Base-by-base conservation (phyloP, 2,113 vertebrate genomes). In the Rostratula benghalensis region DNA sequence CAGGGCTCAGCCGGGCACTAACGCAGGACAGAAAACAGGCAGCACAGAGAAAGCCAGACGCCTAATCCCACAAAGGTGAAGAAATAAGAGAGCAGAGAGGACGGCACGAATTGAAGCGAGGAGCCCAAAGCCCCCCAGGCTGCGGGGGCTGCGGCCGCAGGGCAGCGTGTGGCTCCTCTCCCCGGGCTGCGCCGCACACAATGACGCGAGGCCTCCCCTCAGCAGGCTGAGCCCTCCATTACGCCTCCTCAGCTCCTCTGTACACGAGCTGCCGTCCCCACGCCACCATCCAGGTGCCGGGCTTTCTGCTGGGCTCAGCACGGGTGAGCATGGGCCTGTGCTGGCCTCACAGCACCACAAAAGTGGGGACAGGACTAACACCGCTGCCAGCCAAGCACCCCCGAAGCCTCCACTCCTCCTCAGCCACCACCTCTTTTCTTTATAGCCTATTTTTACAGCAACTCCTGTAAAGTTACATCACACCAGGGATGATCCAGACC, bases 401-500 rank as follows among this genome's bases (percentile, higher is more conserved):
- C 61, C 3, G 35, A 89, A 79, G 83, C 67, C 69, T 76, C 68
- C 59, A 63, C 77, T 90, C 53, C 80, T 79, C 61, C 73, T 94
- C 78, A 35, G 94, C 67, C 68, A 53, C 76, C 93, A 93, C 76
- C 75, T 83, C 73, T 51, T 51, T 60, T 89, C 94, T 83, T 92
- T 83, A 89, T 2, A 86, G 78, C 84, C 94, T 97, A 92, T 94
- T 96, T 96, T 96, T 96, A 93, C 80, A 84, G 83, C 92, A 93
- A 91, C 87, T 96, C 91, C 89, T 77, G 74, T 70, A 84, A 95
- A 94, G 94, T 94, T 95, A 96, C 93, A 95, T 96, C 96, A 97
- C 87, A 73, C 69, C 21, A 0, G 78, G 89, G 95, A 96, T 94
- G 91, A 97, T 95, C 96, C 95, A 94, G 84, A 87, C 87, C 93